These are phyloP conservation scores for Acholoe squamosa DNA, from an alignment of 2,888 invertebrate species.

Conservation along the genomic window DNA sequence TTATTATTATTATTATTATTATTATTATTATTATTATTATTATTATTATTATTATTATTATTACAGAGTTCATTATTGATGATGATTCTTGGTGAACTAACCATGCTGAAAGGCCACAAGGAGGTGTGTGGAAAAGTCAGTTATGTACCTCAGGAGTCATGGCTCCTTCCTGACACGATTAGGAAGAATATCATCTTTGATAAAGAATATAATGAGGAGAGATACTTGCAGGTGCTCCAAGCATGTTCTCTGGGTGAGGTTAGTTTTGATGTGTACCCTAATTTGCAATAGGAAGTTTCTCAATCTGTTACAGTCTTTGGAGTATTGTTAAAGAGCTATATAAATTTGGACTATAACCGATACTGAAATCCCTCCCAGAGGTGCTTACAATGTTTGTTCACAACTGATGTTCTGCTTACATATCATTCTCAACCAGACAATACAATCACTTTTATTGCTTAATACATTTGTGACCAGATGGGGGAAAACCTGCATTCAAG, in stretches of 20 bases:
- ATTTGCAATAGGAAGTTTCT: background rate
- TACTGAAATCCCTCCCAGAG: background rate
- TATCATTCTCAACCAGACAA: background rate
- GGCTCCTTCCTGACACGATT: background rate
- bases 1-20: no score
- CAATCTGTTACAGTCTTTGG: background rate
- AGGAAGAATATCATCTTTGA: conserved; percentile 10
- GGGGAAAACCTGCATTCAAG: no score
- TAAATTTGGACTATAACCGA: background rate
- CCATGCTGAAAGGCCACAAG: background rate
- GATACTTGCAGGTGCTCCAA: background rate
- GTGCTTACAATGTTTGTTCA: background rate
- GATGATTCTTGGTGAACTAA: background rate
- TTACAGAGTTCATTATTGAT: background rate
- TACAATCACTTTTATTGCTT: background rate
- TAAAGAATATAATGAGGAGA: background rate
- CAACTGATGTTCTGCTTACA: background rate
- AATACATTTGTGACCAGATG: background rate
- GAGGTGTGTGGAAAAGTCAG: background rate
- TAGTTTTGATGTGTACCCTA: background rate
- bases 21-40: no score
- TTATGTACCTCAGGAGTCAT: conserved; percentile 8
- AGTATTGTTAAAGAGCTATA: background rate
- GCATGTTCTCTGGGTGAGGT: background rate
- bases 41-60: no score